Conservation (phyloP, 2,888 invertebrate genomes). For the Rhaphigaster nebulosa region DNA sequence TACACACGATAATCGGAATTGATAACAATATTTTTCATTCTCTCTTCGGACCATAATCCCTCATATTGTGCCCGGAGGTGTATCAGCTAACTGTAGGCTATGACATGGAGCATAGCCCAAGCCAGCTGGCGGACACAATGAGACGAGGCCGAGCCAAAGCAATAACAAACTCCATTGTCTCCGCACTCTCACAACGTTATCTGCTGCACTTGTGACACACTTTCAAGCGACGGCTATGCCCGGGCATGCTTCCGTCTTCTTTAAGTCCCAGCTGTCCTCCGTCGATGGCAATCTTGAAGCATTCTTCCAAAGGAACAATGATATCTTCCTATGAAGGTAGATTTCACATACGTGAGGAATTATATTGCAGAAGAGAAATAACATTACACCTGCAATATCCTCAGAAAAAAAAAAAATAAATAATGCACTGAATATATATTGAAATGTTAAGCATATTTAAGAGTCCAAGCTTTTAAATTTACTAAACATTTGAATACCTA, state of each 20-base stretch:
- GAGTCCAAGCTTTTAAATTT: neutral
- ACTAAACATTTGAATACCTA: no score
- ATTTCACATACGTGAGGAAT: neutral
- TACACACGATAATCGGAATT: neutral
- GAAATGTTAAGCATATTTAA: neutral
- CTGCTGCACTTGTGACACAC: conserved; percentile 45
- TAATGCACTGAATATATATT: neutral
- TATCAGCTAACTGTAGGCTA: neutral
- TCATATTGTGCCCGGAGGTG: neutral
- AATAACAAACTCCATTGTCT: conserved; percentile 33
- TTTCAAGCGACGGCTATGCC: conserved; percentile 20
- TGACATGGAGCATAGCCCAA: neutral
- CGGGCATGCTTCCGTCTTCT: conserved; percentile 38
- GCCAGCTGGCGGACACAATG: neutral
- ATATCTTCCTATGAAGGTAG: neutral
- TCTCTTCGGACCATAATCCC: neutral
- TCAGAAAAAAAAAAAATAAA: neutral
- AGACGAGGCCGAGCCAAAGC: conserved; percentile 2
- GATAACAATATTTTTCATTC: neutral
- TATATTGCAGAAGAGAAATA: neutral
- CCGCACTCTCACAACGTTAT: conserved; percentile 16
- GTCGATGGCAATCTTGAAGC: neutral
- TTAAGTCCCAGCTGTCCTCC: conserved; percentile 29
- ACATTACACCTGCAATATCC: neutral
- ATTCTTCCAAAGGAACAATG: neutral